Base-by-base conservation (phyloP, 1,140 invertebrate species). In the Conus betulinus region DNA sequence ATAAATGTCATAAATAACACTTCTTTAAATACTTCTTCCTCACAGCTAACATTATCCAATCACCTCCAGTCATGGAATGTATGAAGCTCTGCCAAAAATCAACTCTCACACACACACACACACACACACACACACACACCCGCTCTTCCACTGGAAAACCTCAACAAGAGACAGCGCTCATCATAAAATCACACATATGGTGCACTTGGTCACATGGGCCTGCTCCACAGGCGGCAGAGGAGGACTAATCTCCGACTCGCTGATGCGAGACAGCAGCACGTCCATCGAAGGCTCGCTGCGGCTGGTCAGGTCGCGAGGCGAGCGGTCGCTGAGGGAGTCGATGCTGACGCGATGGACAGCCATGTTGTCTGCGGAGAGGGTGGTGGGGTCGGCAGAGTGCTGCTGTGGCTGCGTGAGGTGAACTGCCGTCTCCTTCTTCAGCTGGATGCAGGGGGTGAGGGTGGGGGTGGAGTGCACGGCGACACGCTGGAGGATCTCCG, bases 401-500 rank as follows among this genome's bases (percentile, higher is more conserved):
- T 67, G 76, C 63, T 87, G 71, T 10, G 25, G 51, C 39, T 84
- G 25, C 0, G 84, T 0, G 5, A 17, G 25, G n/a, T 8, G 52
- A 23, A 13, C 25, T 5, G 60, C 60, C 6, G 63, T 25, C 13
- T 76, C 60, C 8, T 53, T n/a, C n/a, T n/a, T 88, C 39, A 90
- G 85, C 74, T 91, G 90, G 25, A 89, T 79, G 84, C 88, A 92
- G 8, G 91, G 92, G 27, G 88, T 88, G 25, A 92, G 82, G 82
- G 91, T 91, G 27, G 92, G n/a, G 93, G 84, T 87, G 60, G 92
- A 90, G 84, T 93, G 91, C 27, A 92, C 88, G 39, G 92, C 91
- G 8, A 95, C 89, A 85, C 92, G 91, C 83, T 94, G 92, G 10
- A 95, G 88, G 15, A 96, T 95, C 88, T 95, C 95, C 63, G 92